Base-by-base conservation (phyloP, 2,797 vertebrate genomes). In the Chrosomus eos region DNA sequence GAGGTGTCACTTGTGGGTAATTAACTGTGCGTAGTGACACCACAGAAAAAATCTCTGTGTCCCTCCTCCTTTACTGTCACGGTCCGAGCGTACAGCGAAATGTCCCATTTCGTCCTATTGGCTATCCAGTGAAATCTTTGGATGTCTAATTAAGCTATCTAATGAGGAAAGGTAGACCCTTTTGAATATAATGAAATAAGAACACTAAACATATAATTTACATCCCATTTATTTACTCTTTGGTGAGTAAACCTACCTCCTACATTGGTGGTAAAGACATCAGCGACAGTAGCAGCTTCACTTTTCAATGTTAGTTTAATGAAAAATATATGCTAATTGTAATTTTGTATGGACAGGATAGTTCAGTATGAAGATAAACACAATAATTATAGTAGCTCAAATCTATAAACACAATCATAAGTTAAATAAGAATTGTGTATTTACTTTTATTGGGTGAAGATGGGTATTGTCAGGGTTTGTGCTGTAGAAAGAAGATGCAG, bases 1-100 rank as follows among this genome's bases (percentile, higher is more conserved):
- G 38, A 70, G 71, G 60, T 85, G 76, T 76, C 13, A 18, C 85
- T 85, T 28, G 85, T 77, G 80, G 80, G 75, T 85, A 83, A 86
- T 88, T 86, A 76, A 73, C 55, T 62, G 26, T 40, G 76, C 28
- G 10, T 83, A 79, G 26, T 77, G 67, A 66, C 73, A 77, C 70
- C 72, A 75, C 14, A n/a, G 66, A 83, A 83, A 83, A 76, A 81
- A 68, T 55, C 55, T 66, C 45, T 1, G 7, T 43, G 67, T 78
- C 62, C 48, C 71, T 60, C 70, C 70, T 86, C 4, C 62, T 82
- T 81, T 75, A 64, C 26, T 40, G 26, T 73, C 66, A 71, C 8
- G 13, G 36, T 62, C 45, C 62, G 28, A 78, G n/a, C 11, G 0
- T 36, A 79, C 68, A 75, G 33, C 3, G 33, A 81, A 78, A 43